A percentile compares a stretch with the other conserved stretches of the same genome.
Evolutionary conservation across 1,140 invertebrate species (phyloP).

Genomic region (Cydia amplana): DNA sequence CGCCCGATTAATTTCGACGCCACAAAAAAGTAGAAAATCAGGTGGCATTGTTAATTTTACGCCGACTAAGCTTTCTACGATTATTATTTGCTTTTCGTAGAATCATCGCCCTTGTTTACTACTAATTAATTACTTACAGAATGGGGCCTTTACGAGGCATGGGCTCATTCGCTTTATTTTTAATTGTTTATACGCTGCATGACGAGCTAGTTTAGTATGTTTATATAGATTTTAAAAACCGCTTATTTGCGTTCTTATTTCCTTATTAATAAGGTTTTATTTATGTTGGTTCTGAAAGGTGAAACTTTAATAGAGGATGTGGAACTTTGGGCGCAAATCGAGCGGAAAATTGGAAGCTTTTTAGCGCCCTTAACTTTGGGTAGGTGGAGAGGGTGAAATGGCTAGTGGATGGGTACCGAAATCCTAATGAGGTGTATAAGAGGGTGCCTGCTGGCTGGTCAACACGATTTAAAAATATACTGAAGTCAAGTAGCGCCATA

Average conservation of each 20-base stretch:
- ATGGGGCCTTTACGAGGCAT: conserved; percentile 48
- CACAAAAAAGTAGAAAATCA: conserved; percentile 62
- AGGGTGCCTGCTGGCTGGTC: not conserved
- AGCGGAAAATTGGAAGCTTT: conserved; percentile 70
- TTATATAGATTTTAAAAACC: not conserved
- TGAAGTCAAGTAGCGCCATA: not conserved
- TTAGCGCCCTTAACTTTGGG: conserved; percentile 44
- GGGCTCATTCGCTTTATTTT: conserved; percentile 48
- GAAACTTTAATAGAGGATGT: conserved; percentile 44
- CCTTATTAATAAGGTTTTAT: not conserved
- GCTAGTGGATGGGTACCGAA: conserved; percentile 36
- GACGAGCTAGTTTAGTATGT: conserved; percentile 45
- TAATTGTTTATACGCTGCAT: conserved; percentile 50
- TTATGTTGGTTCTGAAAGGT: not conserved
- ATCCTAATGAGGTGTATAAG: conserved; percentile 27
- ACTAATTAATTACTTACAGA: conserved; percentile 76
- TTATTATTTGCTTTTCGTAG: conserved; percentile 74
- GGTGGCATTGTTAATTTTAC: conserved; percentile 65
- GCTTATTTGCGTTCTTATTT: not conserved
- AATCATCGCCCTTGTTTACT: conserved; percentile 76
- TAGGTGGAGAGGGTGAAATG: conserved; percentile 48
- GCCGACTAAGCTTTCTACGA: conserved; percentile 61
- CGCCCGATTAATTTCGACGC: conserved; percentile 43
- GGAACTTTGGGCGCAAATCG: conserved; percentile 65
- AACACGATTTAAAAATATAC: not conserved